Base-by-base conservation (phyloP, 92 coral and sea anemone genomes). In the Siderastrea siderea region DNA sequence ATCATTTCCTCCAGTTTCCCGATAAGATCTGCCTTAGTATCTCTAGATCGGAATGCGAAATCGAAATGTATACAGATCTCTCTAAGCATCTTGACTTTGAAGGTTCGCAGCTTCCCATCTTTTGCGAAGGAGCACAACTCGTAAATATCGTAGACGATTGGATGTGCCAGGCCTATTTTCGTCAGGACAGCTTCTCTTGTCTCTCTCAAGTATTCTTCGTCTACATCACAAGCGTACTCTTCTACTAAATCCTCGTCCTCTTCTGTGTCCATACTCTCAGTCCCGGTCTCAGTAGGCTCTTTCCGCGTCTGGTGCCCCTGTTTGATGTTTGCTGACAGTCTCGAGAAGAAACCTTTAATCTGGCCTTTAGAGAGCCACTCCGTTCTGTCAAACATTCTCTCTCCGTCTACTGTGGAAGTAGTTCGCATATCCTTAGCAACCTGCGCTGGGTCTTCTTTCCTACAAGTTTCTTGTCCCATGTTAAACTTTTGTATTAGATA, bases 371-470 rank as follows among this genome's bases (percentile, higher is more conserved):
- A 84, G 78, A 90, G 90, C 90, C 93, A 85, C 52, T 90, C 93
- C 52, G 81, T 55, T 79, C 93, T 70, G 43, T 64, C 53, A 64
- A 90, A 90, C 90, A 84, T 78, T 84, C 86, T 64, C 53, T 63
- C 90, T 12, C 89, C 81, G 55, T 61, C 85, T 51, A 64, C 61
- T 38, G 89, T 68, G 75, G 47, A 72, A 64, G 93, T 86, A 67
- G 86, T 84, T 78, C 77, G 44, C 93, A 90, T 85, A 62, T 68
- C 91, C 70, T 86, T 78, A 1, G 90, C 90, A 45, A 85, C 90
- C 78, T 90, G 93, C 6, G 81, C 78, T 65, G 93, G 90, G 75
- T 90, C 93, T 62, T 85, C 80, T 80, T 90, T 86, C 71, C 79
- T 85, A 44, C 93, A 87, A 43, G 93, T 90, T 45, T 86, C 66